Conservation (phyloP, 2,797 vertebrate genomes). For the Alcedo quadribrachys region DNA sequence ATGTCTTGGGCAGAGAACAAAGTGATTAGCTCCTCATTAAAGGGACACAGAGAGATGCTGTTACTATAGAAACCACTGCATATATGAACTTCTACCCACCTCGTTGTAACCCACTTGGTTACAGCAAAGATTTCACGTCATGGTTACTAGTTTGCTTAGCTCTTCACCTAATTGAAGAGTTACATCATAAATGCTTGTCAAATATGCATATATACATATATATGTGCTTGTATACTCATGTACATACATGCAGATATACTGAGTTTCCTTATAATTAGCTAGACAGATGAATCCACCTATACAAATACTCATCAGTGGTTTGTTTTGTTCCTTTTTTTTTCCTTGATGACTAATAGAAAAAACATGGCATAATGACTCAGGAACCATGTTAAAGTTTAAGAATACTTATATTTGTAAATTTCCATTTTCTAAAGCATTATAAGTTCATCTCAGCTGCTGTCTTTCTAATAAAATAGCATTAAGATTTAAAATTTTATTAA, state of each 20-base stretch:
- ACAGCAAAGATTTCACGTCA: background rate
- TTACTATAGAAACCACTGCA: constrained; percentile 49
- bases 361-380: constrained; percentile 1
- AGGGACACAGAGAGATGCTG: background rate
- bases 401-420: background rate
- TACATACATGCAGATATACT: background rate
- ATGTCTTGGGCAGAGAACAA: constrained; percentile 18
- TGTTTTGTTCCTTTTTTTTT: background rate
- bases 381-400: background rate
- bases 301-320: background rate
- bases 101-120: background rate
- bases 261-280: background rate
- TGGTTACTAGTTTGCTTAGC: background rate
- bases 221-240: background rate
- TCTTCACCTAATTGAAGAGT: background rate
- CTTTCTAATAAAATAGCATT: constrained; percentile 3
- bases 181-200: background rate
- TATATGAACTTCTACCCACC: background rate
- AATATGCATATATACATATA: background rate
- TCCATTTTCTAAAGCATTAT: background rate
- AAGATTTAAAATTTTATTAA: background rate
- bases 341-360: constrained; percentile 9
- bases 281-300: background rate
- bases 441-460: background rate
- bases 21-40: constrained; percentile 45